Evolutionary conservation across 92 coral and sea anemone species (phyloP), one percentile per base, ranked within the genome.

Genomic region (Heteractis magnifica): DNA sequence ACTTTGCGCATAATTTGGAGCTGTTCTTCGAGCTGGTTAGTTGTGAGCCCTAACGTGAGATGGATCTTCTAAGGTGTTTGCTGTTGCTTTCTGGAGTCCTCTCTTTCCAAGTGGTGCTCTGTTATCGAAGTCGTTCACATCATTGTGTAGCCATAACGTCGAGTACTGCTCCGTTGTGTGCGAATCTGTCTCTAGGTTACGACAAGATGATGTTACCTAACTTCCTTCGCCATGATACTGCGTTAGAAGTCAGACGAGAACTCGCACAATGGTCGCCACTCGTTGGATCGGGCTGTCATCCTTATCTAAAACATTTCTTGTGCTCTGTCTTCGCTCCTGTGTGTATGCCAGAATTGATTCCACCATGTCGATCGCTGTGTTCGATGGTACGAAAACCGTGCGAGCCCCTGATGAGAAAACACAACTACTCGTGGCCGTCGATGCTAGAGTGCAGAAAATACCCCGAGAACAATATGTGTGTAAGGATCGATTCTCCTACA

Each of bases 261-360:
- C 84, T 92, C 11, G 50, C 14, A 6, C 71, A 76, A 9, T 92
- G 96, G 96, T 5, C 49, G 13, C 88, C 59, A 1, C 91, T 92
- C 1, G 86, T 90, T 0, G 85, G 77, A 10, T 73, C 64, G 4
- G 82, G 88, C 4, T 88, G 90, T 34, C 93, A 90, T 64, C 53
- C 50, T 0, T 71, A 83, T 5, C 79, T 95, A 18, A 84, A 79
- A 72, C 78, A 76, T 20, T 95, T 95, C 65, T 91, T 95, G 76
- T 95, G 98, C 62, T 85, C 94, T 11, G 86, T 92, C 34, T 93
- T 89, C 82, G 95, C 98, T 5, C 98, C 98, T 34, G 86, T 95
- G 58, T 95, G 98, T 80, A 77, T 95, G 72, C 23, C 52, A 0
- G 83, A 86, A 4, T 19, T 83, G 41, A 75, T 70, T 11, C 65